Base-by-base conservation (phyloP, 1,140 invertebrate species). In the Akabosia matsudoensis region DNA sequence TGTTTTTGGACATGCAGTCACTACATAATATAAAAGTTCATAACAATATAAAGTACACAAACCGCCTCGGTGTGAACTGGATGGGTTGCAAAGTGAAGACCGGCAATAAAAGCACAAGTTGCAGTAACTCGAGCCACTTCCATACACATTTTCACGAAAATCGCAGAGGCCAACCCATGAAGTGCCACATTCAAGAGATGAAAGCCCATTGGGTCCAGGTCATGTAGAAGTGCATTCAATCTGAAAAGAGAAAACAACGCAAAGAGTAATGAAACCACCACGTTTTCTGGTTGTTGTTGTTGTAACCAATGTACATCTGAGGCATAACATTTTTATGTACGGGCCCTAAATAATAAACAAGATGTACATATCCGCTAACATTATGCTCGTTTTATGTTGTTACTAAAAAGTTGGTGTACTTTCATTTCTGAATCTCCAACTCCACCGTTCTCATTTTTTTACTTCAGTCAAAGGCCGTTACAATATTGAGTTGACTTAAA, bases 51-150 rank as follows among this genome's bases (percentile, higher is more conserved):
- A n/a, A n/a, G n/a, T n/a, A n/a, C n/a, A n/a, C n/a, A n/a, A 90
- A 98, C 96, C 0, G 95, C 94, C 86, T 98, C 97, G 33, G 93
- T 94, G 86, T 99, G 97, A 80, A 99, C 90, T 24, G 97, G 97
- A 87, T 98, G 97, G 0, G 94, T 91, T 52, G 96, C 95, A 86
- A 98, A 99, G 30, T 96, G 87, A 1, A 97, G 85, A 2, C 95
- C 93, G 0, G 95, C 90, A 28, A 95, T 87, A 74, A 75, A 64
- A 33, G 74, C 85, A 77, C 85, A 82, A 31, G 82, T 82, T 64
- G 28, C 70, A 37, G 73, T 80, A 24, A 76, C 77, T 56, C 72
- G n/a, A 26, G 78, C 79, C 1, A 80, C 78, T 74, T 79, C 76
- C 76, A 80, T 83, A 70, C 85, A 86, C 33, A 87, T 80, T 77